A percentile compares a stretch with the other conserved stretches of the same genome.
Evolutionary conservation across 1,140 invertebrate species (phyloP).

Genomic region (Bicyclus anynana): DNA sequence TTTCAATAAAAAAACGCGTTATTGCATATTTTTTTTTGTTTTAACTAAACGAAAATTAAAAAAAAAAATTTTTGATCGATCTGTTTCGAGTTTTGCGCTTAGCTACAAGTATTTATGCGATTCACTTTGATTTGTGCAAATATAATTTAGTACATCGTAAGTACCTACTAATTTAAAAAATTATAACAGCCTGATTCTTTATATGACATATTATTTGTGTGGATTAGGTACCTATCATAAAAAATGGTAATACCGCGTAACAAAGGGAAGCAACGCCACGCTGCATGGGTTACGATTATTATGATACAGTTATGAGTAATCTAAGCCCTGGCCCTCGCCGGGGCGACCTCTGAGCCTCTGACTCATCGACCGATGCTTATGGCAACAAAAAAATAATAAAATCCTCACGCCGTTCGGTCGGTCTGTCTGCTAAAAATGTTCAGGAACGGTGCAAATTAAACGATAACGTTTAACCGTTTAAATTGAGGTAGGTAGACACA

Average conservation of each 20-base stretch:
- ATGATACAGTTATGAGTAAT: conserved; percentile 36
- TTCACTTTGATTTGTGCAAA: no score
- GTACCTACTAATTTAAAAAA: no score
- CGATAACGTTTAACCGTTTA: neutral
- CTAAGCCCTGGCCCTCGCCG: conserved; percentile 26
- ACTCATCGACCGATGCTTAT: conserved; percentile 30
- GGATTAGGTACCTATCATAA: neutral
- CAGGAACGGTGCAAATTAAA: neutral
- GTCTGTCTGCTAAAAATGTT: conserved; percentile 8
- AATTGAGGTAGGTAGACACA: neutral
- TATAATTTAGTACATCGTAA: no score
- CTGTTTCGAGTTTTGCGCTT: no score
- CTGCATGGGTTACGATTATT: conserved; percentile 11
- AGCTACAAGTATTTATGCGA: no score
- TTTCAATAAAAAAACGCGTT: no score
- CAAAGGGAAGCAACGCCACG: conserved; percentile 15
- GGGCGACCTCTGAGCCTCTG: conserved; percentile 28
- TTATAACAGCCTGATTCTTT: no score
- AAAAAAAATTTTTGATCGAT: no score
- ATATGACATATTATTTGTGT: no score
- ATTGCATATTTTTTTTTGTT: no score
- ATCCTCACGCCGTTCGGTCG: conserved; percentile 5
- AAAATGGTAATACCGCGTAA: neutral
- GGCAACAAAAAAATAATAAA: conserved; percentile 25
- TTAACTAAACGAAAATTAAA: no score